Evolutionary conservation across 1,140 invertebrate species (phyloP).

Genomic region (Scylla paramamosain): DNA sequence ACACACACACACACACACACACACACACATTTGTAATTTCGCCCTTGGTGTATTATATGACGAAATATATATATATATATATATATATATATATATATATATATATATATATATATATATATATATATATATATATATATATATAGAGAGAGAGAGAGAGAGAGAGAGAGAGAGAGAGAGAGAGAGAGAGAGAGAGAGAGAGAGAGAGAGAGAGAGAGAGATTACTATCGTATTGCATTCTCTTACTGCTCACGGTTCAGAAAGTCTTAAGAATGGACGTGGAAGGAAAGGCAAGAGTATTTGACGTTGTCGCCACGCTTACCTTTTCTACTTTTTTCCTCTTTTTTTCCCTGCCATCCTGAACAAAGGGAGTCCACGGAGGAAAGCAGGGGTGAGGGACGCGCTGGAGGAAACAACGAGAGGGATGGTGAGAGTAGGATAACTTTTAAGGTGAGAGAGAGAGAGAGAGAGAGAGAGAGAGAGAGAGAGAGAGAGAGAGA

Average conservation of each 20-base stretch:
- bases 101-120: no score
- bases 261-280: background rate
- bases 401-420: background rate
- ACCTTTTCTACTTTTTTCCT: background rate
- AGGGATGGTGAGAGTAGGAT: background rate
- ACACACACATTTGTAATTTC: no score
- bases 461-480: background rate
- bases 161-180: no score
- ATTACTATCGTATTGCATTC: background rate
- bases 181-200: background rate
- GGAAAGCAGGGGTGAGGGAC: background rate
- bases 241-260: background rate
- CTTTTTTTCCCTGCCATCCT: background rate
- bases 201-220: background rate
- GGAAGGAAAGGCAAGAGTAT: background rate
- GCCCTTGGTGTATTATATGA: no score
- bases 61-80: no score
- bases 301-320: background rate
- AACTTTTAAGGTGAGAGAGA: background rate
- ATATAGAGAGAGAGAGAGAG: no score
- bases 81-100: no score
- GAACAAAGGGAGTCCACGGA: background rate
- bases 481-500: background rate
- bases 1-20: no score
- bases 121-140: no score